Percentiles rank a stretch among this genome's conserved stretches.
These are phyloP conservation scores for Castor canadensis DNA, from an alignment of 2,113 vertebrate species.

Conservation along the genomic window DNA sequence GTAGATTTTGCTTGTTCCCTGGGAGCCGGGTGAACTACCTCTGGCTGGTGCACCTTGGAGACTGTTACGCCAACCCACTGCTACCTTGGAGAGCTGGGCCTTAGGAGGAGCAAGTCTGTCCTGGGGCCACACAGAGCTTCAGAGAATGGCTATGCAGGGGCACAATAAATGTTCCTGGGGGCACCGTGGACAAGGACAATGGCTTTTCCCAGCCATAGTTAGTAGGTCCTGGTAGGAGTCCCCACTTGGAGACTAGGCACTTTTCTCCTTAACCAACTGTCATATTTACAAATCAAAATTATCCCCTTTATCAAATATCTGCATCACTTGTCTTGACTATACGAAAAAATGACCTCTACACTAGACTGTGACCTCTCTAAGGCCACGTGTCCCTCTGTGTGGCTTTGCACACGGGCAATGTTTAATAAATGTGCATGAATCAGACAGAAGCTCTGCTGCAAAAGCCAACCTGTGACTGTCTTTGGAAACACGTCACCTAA, in stretches of 20 bases:
- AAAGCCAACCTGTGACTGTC: background rate
- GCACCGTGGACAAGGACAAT: fast-evolving
- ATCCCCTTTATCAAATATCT: background rate
- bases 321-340: background rate
- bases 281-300: background rate
- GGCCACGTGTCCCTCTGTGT: fast-evolving
- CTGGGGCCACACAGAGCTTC: background rate
- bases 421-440: fast-evolving
- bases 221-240: background rate
- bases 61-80: fast-evolving
- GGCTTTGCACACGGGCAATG: background rate
- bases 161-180: background rate
- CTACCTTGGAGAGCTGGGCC: background rate
- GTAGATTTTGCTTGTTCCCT: background rate
- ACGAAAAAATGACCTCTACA: too few relatives aligned
- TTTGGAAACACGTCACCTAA: background rate
- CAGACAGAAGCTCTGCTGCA: background rate
- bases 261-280: background rate
- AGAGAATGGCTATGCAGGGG: fast-evolving
- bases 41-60: background rate
- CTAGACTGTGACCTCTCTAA: background rate
- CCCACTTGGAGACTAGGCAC: background rate
- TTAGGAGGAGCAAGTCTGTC: background rate
- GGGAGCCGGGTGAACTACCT: background rate
- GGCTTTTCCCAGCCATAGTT: too few relatives aligned